Evolutionary conservation across 2,888 invertebrate species (phyloP).

Genomic region (Coremacera marginata): DNA sequence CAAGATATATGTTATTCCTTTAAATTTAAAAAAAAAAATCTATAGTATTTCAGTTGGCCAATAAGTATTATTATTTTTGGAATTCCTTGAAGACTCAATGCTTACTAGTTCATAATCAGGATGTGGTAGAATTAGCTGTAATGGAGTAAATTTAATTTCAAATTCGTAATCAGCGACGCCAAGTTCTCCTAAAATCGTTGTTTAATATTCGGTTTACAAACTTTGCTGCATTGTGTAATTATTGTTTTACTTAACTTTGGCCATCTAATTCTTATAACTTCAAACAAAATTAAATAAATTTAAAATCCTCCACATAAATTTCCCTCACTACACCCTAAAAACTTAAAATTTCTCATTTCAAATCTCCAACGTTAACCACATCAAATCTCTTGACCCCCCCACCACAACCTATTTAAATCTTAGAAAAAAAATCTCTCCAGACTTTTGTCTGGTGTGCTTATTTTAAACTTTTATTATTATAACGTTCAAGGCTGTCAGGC

Average conservation of each 20-base stretch:
- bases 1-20: no score
- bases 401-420: background rate
- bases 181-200: background rate
- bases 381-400: background rate
- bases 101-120: no score
- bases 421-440: background rate
- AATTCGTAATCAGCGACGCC: background rate
- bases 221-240: background rate
- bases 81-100: no score
- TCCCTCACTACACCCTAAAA: background rate
- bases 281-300: background rate
- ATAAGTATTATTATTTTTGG: no score
- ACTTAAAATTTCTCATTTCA: background rate
- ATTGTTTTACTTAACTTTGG: background rate
- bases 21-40: no score
- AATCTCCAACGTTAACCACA: background rate
- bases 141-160: background rate
- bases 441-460: background rate
- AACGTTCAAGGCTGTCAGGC: conserved; percentile 9
- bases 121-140: no score
- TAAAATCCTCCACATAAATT: background rate
- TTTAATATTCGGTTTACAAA: background rate
- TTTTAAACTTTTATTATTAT: conserved; percentile 1
- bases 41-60: no score
- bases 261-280: no score